Conservation (phyloP, 30 jellyfish, hydroid and myxozoan genomes). For the Kudoa iwatai region DNA sequence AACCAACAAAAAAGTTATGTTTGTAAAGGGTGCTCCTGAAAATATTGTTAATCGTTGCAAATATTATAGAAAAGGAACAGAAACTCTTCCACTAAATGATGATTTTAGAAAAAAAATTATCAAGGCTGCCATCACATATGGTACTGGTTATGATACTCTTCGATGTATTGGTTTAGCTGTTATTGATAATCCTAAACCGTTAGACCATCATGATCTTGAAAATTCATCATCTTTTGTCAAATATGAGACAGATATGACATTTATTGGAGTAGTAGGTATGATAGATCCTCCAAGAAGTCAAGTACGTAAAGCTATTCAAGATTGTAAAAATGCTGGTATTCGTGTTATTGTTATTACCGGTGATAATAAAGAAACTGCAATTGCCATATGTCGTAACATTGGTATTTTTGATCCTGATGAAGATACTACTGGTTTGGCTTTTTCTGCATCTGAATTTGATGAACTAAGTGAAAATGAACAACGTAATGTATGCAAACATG, state of each 20-base stretch:
- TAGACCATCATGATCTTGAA: conserved; percentile 18
- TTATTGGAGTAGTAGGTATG: conserved; percentile 86
- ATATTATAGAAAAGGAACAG: neutral
- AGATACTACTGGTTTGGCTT: conserved; percentile 31
- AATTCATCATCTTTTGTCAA: no score
- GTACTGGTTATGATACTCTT: conserved; percentile 38
- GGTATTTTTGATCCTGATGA: conserved; percentile 31
- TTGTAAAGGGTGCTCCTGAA: conserved; percentile 16
- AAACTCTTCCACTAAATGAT: neutral
- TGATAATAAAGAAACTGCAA: conserved; percentile 87
- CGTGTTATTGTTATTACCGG: conserved; percentile 91
- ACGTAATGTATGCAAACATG: conserved; percentile 22
- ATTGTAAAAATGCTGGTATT: conserved; percentile 67
- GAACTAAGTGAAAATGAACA: conserved; percentile 14
- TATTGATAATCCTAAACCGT: conserved; percentile 31
- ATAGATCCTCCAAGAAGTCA: conserved; percentile 75
- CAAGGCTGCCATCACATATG: neutral
- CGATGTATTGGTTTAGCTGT: conserved; percentile 78
- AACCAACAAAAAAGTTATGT: conserved; percentile 12
- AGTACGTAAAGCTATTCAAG: conserved; percentile 24
- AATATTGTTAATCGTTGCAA: neutral
- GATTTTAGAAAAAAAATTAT: no score
- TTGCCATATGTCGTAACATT: conserved; percentile 60
- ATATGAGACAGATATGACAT: conserved; percentile 63
- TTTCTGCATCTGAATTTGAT: conserved; percentile 81